A percentile compares a stretch with the other conserved stretches of the same genome.
These are phyloP conservation scores for Artibeus jamaicensis DNA, from an alignment of 2,797 vertebrate genomes.

Conservation along the genomic window DNA sequence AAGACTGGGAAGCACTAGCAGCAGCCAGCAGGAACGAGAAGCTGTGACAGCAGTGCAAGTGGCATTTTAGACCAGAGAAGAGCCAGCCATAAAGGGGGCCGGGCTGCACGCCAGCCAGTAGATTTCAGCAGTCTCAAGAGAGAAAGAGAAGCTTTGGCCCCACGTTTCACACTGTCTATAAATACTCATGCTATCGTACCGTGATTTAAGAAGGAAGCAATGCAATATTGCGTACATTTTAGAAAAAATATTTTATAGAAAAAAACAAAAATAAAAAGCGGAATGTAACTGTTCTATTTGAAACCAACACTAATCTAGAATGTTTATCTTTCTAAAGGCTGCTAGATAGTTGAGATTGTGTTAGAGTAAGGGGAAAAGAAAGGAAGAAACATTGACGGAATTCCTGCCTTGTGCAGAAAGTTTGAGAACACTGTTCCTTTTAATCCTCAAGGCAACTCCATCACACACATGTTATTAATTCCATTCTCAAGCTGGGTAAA, in stretches of 20 bases:
- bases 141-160: neutral
- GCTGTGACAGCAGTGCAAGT: neutral
- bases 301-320: slow-evolving; percentile 12
- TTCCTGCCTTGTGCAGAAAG: neutral
- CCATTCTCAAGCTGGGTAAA: slow-evolving; percentile 33
- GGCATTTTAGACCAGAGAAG: neutral
- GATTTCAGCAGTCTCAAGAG: slow-evolving; percentile 44
- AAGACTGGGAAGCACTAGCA: neutral
- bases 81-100: slow-evolving; percentile 10
- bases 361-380: neutral
- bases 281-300: neutral
- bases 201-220: neutral
- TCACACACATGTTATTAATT: neutral
- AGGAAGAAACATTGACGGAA: neutral
- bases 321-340: neutral
- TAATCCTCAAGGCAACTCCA: neutral
- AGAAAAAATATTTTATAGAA: slow-evolving; percentile 2
- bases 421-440: neutral
- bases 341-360: neutral
- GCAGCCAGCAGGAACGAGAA: neutral
- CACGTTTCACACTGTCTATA: neutral
- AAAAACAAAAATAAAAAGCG: slow-evolving; percentile 28
- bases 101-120: slow-evolving; percentile 24
- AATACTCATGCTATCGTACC: neutral
- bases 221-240: neutral